phyloP scores from a whole-genome alignment of 2,113 vertebrate species.

The Fregata magnificens region DNA sequence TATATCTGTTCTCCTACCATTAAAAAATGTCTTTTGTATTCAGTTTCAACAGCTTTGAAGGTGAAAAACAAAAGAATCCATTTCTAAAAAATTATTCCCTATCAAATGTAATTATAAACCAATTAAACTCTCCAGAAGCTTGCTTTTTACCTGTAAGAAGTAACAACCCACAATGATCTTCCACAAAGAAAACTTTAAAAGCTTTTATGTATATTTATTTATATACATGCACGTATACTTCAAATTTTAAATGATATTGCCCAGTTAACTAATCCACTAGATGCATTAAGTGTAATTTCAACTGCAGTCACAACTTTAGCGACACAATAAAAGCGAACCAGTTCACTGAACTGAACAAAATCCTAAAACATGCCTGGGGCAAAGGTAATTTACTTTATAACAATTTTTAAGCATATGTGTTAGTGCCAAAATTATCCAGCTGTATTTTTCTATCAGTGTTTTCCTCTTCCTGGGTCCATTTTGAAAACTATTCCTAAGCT shows the following conservation, averaged over 20 bases:
- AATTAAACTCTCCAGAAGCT: neutral
- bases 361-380: neutral
- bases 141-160: neutral
- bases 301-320: neutral
- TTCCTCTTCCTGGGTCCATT: neutral
- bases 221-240: neutral
- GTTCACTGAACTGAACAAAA: conserved; percentile 24
- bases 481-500: neutral
- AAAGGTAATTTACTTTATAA: neutral
- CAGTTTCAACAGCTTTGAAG: neutral
- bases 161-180: neutral
- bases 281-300: neutral
- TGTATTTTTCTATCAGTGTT: neutral
- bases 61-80: conserved; percentile 35
- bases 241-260: neutral
- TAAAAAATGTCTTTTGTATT: conserved; percentile 35
- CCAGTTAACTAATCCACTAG: neutral
- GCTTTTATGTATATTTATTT: neutral
- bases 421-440: neutral
- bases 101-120: conserved; percentile 13
- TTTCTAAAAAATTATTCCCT: neutral
- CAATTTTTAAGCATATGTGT: neutral
- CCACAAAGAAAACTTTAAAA: neutral
- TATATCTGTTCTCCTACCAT: neutral
- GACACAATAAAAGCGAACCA: conserved; percentile 7